phyloP scores from a whole-genome alignment of 2,113 vertebrate species.

The Potamarius usumacintae region DNA sequence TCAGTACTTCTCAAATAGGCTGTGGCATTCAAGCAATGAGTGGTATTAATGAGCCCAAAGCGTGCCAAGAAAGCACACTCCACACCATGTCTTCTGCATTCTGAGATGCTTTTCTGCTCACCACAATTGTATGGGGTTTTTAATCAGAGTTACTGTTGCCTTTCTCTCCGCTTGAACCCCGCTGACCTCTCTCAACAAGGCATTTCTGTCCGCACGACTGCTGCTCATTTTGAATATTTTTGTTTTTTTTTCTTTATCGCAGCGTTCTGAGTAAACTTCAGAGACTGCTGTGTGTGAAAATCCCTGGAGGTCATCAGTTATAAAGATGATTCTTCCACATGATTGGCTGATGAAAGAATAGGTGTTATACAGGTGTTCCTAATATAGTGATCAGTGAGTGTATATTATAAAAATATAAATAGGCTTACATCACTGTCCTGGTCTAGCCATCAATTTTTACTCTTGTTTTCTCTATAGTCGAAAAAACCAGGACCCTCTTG shows the following conservation, averaged over 20 bases:
- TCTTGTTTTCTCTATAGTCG: slow-evolving; percentile 55
- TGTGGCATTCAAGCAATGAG: not conserved
- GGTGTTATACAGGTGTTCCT: not conserved
- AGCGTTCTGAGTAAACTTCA: not conserved
- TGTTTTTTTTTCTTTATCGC: not conserved
- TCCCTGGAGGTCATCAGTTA: not conserved
- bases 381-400: not conserved
- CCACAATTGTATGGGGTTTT: not conserved
- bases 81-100: not conserved
- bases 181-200: not conserved
- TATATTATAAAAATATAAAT: not conserved
- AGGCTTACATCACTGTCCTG: not conserved
- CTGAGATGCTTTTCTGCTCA: not conserved
- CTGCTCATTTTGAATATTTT: not conserved
- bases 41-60: not conserved
- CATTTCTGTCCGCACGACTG: not conserved
- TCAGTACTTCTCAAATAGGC: not conserved
- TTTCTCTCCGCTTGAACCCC: not conserved
- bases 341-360: not conserved
- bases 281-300: not conserved
- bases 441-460: not conserved
- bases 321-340: not conserved
- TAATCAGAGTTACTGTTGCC: not conserved
- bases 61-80: not conserved
- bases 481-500: slow-evolving; percentile 94